Percentiles rank a stretch among this genome's conserved stretches.
phyloP scores from a whole-genome alignment of 2,888 invertebrate genomes.

The Stramonita haemastoma region DNA sequence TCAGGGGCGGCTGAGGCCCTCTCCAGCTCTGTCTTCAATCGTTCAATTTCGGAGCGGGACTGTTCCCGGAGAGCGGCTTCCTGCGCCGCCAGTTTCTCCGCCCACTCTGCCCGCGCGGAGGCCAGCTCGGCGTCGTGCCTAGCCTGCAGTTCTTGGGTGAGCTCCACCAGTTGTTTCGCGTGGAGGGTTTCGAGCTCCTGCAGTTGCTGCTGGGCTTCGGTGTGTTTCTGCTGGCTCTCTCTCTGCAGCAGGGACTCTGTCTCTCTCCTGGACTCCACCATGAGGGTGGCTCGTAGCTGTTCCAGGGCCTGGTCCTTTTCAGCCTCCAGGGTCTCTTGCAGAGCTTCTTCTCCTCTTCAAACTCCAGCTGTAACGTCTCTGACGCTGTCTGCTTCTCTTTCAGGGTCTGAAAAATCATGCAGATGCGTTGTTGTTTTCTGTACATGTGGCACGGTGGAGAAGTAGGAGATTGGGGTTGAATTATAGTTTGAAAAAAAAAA shows the following conservation, averaged over 20 bases:
- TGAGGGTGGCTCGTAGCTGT: constrained; percentile 15
- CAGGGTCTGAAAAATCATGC: background rate
- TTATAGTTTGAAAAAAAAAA: too few species aligned
- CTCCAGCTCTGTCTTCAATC: constrained; percentile 43
- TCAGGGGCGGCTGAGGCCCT: background rate
- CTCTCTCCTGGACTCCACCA: constrained; percentile 9
- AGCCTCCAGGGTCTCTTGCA: constrained; percentile 41
- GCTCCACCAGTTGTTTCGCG: constrained; percentile 36
- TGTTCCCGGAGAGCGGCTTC: constrained; percentile 47
- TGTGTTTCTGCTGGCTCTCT: constrained; percentile 34
- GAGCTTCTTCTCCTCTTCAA: constrained; percentile 56
- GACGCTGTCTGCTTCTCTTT: constrained; percentile 53
- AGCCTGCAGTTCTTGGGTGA: constrained; percentile 46
- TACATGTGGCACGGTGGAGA: too few species aligned
- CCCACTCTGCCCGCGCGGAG: constrained; percentile 39
- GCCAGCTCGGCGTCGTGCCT: constrained; percentile 46
- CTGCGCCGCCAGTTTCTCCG: constrained; percentile 42
- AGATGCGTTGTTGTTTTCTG: too few species aligned
- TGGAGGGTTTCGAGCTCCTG: constrained; percentile 26
- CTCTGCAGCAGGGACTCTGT: background rate
- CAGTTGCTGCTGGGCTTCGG: constrained; percentile 20
- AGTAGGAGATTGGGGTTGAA: too few species aligned
- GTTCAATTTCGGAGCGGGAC: constrained; percentile 49
- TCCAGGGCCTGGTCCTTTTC: constrained; percentile 33
- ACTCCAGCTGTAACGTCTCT: constrained; percentile 47